Evolutionary conservation across 2,888 invertebrate genomes (phyloP).

Genomic region (Tachina grossa): DNA sequence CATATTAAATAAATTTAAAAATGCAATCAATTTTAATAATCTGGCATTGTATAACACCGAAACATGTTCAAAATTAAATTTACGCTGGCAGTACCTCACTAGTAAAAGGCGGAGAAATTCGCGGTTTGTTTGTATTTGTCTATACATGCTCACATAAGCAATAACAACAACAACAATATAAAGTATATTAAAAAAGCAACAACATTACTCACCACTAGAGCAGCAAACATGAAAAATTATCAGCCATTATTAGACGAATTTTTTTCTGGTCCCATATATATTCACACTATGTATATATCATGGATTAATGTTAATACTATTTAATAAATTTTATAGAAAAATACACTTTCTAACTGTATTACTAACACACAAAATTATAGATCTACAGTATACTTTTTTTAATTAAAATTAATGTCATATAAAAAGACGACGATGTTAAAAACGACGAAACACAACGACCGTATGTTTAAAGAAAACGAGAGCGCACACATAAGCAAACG

Average conservation of each 20-base stretch:
- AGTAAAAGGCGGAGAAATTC: constrained; percentile 66
- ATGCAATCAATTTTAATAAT: background rate
- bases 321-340: constrained; percentile 29
- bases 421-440: constrained; percentile 56
- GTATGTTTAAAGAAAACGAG: constrained; percentile 62
- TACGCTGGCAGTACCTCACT: constrained; percentile 50
- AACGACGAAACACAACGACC: constrained; percentile 63
- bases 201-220: constrained; percentile 64
- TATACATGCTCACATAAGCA: constrained; percentile 20
- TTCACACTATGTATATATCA: constrained; percentile 42
- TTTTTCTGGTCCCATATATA: constrained; percentile 8
- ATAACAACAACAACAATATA: constrained; percentile 47
- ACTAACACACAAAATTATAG: constrained; percentile 3
- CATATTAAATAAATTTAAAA: too few species aligned
- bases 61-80: background rate
- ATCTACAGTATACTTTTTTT: constrained; percentile 15
- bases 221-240: constrained; percentile 51
- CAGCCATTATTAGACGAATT: constrained; percentile 49
- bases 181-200: constrained; percentile 42
- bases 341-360: background rate
- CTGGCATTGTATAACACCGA: constrained; percentile 21
- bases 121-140: constrained; percentile 61
- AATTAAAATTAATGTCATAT: constrained; percentile 25
- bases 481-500: constrained; percentile 62
- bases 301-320: constrained; percentile 24